Conservation (phyloP, 2,113 vertebrate genomes). For the Corythaixoides concolor region DNA sequence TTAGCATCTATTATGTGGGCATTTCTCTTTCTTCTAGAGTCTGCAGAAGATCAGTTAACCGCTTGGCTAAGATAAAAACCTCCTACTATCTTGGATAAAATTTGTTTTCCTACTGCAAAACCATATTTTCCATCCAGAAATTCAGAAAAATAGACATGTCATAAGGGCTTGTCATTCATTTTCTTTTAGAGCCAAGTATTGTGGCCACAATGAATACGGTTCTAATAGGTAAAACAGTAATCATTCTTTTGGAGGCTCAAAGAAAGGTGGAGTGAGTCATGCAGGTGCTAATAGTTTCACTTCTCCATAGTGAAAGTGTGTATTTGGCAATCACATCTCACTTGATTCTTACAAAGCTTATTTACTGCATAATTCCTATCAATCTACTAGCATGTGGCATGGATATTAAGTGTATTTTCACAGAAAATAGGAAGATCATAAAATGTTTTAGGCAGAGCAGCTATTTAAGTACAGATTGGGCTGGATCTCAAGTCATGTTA, state of each 20-base stretch:
- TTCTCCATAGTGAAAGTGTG: neutral
- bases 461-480: neutral
- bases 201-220: neutral
- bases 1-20: neutral
- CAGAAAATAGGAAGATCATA: neutral
- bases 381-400: neutral
- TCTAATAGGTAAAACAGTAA: neutral
- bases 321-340: neutral
- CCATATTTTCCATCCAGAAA: neutral
- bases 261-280: neutral
- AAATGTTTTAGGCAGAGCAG: neutral
- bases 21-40: neutral
- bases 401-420: neutral
- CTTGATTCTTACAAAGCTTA: neutral
- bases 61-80: neutral
- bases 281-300: neutral
- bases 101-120: neutral
- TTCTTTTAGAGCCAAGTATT: neutral
- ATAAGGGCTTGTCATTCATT: neutral
- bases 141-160: neutral
- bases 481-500: neutral
- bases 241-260: neutral
- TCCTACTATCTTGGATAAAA: neutral
- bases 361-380: neutral
- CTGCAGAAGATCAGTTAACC: neutral